These are phyloP conservation scores for Nansenia antarctica DNA, from an alignment of 2,113 vertebrate genomes.

Conservation along the genomic window DNA sequence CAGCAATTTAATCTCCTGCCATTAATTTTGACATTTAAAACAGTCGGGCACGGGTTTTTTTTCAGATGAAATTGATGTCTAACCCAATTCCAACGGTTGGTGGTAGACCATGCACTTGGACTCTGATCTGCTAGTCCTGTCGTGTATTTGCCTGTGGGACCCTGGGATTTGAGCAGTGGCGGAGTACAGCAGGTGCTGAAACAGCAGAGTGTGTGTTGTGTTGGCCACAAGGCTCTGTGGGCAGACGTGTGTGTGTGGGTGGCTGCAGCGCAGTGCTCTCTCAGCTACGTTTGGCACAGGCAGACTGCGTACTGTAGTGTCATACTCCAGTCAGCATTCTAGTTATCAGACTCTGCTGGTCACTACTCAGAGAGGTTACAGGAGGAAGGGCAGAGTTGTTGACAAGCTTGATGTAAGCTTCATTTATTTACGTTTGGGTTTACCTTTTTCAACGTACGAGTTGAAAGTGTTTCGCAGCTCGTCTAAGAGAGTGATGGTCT, in stretches of 20 bases:
- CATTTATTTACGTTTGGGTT: too few relatives aligned
- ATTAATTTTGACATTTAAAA: conserved; percentile 37
- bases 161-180: conserved; percentile 34
- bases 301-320: conserved; percentile 48
- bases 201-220: conserved; percentile 36
- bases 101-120: too few relatives aligned
- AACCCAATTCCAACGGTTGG: too few relatives aligned
- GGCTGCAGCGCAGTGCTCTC: conserved; percentile 58
- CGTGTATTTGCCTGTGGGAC: conserved; percentile 11
- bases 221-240: conserved; percentile 57
- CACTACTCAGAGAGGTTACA: neutral
- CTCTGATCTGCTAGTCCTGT: neutral
- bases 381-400: neutral
- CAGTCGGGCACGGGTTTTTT: neutral
- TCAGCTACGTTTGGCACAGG: conserved; percentile 65
- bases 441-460: neutral
- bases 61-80: neutral
- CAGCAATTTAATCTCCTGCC: neutral
- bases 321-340: conserved; percentile 59
- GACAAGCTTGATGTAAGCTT: neutral
- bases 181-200: conserved; percentile 53
- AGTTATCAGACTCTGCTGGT: conserved; percentile 23
- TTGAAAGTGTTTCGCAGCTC: neutral
- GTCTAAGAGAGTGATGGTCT: neutral
- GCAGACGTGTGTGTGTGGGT: conserved; percentile 58